Evolutionary conservation across 2,888 invertebrate species (phyloP).

Genomic region (Deilephila porcellus): DNA sequence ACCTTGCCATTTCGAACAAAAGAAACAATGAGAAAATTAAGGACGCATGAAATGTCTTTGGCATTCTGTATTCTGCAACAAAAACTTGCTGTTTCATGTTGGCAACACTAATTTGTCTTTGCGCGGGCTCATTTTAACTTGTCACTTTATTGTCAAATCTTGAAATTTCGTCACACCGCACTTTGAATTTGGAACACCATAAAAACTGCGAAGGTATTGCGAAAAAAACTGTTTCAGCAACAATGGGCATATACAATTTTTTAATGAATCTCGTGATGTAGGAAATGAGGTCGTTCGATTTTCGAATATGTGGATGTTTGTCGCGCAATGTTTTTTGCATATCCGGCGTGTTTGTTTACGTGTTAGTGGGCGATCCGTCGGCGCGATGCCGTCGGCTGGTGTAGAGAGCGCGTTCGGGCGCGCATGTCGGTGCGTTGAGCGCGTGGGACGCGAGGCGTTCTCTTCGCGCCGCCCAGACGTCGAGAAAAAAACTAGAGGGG

Average conservation of each 20-base stretch:
- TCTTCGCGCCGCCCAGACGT: slow-evolving; percentile 78
- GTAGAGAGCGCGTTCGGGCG: slow-evolving; percentile 65
- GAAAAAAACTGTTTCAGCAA: not conserved
- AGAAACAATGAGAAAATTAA: slow-evolving; percentile 71
- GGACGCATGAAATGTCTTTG: slow-evolving; percentile 63
- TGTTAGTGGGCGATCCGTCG: slow-evolving; percentile 60
- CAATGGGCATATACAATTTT: not conserved
- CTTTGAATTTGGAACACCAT: slow-evolving; percentile 36
- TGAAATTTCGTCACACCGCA: slow-evolving; percentile 53
- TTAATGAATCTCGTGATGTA: not conserved
- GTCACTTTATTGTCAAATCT: slow-evolving; percentile 55
- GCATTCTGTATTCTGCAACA: slow-evolving; percentile 72
- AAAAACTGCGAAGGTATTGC: slow-evolving; percentile 1
- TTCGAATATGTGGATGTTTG: slow-evolving; percentile 45
- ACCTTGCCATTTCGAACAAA: slow-evolving; percentile 75
- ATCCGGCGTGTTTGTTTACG: slow-evolving; percentile 66
- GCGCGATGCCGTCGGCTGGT: slow-evolving; percentile 72
- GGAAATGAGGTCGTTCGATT: slow-evolving; percentile 36
- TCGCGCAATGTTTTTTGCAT: slow-evolving; percentile 56
- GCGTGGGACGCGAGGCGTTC: slow-evolving; percentile 79
- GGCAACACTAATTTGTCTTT: slow-evolving; percentile 75
- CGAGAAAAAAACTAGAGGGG: slow-evolving; percentile 79
- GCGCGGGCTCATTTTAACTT: slow-evolving; percentile 73
- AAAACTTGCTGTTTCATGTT: slow-evolving; percentile 73
- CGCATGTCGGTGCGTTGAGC: slow-evolving; percentile 70